A percentile compares a stretch with the other conserved stretches of the same genome.
These are phyloP conservation scores for Ctenochaetus hawaiiensis DNA, from an alignment of 2,797 vertebrate genomes.

Conservation along the genomic window DNA sequence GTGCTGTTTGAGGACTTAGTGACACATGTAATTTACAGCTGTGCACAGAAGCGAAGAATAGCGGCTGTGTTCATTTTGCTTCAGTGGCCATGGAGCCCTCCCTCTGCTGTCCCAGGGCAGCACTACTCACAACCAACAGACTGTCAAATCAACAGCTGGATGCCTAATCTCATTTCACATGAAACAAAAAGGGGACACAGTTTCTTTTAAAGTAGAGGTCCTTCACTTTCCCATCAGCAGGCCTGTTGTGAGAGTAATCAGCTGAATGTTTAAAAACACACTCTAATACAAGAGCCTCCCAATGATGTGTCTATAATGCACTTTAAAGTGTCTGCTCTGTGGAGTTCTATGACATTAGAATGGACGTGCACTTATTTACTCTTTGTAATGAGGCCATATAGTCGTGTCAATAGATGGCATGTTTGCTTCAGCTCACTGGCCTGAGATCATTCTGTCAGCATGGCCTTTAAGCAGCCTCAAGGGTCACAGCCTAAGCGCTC, in stretches of 20 bases:
- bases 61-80: conserved; percentile 46
- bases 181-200: conserved; percentile 24
- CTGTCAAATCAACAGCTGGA: conserved; percentile 30
- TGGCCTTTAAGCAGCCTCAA: conserved; percentile 20
- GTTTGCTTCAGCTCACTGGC: conserved; percentile 32
- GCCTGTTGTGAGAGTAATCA: conserved; percentile 36
- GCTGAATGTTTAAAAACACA: conserved; percentile 32
- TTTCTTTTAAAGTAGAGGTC: conserved; percentile 20
- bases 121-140: conserved; percentile 32
- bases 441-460: conserved; percentile 36
- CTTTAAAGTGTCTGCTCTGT: background rate
- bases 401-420: conserved; percentile 32
- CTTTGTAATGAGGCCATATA: background rate
- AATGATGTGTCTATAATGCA: background rate
- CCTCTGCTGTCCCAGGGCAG: conserved; percentile 23
- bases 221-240: conserved; percentile 22
- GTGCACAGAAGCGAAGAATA: conserved; percentile 19
- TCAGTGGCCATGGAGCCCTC: conserved; percentile 17
- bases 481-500: conserved; percentile 22
- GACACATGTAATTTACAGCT: conserved; percentile 47
- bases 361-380: conserved; percentile 17
- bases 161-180: conserved; percentile 35
- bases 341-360: background rate
- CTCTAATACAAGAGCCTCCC: conserved; percentile 2
- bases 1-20: conserved; percentile 29